Conservation (phyloP, 2,888 invertebrate genomes). For the Calameuta filiformis region DNA sequence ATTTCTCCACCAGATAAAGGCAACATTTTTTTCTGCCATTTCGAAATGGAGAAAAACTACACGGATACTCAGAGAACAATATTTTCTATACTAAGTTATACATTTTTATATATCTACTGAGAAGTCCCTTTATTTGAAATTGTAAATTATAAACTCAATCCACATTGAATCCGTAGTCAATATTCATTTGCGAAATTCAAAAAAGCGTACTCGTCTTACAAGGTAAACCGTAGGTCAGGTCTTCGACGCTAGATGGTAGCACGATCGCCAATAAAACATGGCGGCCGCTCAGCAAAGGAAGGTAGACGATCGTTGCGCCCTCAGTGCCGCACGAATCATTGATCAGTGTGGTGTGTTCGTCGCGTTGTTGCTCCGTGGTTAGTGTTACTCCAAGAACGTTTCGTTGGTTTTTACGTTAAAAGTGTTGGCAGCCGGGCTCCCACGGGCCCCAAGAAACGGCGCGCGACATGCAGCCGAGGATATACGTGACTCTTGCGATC, state of each 20-base stretch:
- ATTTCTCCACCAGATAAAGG: background rate
- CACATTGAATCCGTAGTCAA: background rate
- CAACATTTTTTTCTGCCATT: background rate
- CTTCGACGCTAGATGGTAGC: background rate
- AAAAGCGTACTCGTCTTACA: background rate
- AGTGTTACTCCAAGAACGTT: constrained; percentile 32
- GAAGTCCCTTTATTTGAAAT: background rate
- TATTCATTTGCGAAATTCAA: background rate
- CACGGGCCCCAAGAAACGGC: constrained; percentile 28
- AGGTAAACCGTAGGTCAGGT: background rate
- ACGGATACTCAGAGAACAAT: background rate
- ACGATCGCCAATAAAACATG: constrained; percentile 14
- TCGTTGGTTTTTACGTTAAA: constrained; percentile 36
- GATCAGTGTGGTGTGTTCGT: constrained; percentile 62
- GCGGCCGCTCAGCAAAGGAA: constrained; percentile 22
- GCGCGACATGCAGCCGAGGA: constrained; percentile 76
- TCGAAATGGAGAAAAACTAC: background rate
- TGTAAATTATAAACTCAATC: background rate
- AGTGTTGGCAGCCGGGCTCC: constrained; percentile 27
- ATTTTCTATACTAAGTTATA: background rate
- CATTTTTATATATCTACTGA: background rate
- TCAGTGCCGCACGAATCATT: constrained; percentile 63
- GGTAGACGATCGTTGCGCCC: constrained; percentile 57
- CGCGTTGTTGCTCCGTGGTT: constrained; percentile 57
- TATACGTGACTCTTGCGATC: constrained; percentile 79